phyloP scores from a whole-genome alignment of 1,140 invertebrate species.

The Campoletis sonorensis region DNA sequence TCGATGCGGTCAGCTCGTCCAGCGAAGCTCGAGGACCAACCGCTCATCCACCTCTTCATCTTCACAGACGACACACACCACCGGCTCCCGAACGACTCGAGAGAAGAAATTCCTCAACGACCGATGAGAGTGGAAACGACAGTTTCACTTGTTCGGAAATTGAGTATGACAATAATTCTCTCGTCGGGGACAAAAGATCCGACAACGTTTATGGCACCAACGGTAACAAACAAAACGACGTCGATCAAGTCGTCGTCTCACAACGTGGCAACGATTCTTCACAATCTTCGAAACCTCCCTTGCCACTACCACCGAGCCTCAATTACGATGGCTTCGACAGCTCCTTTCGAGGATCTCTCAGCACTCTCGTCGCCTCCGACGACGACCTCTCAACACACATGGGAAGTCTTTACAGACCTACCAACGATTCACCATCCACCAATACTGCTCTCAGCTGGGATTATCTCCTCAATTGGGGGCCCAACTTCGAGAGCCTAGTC shows the following conservation, averaged over 20 bases:
- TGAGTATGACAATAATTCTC: conserved; percentile 94
- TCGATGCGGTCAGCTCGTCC: conserved; percentile 95
- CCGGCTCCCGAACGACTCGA: conserved; percentile 82
- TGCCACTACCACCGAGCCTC: conserved; percentile 80
- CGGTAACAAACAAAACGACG: conserved; percentile 84
- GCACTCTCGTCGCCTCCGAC: conserved; percentile 94
- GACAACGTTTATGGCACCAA: conserved; percentile 80
- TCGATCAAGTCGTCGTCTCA: conserved; percentile 74
- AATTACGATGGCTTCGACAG: conserved; percentile 95
- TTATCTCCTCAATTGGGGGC: conserved; percentile 96
- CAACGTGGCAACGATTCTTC: conserved; percentile 68
- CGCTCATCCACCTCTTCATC: conserved; percentile 78
- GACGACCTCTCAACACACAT: conserved; percentile 89
- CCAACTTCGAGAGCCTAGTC: conserved; percentile 95
- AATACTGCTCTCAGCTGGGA: conserved; percentile 90
- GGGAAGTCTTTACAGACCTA: conserved; percentile 84
- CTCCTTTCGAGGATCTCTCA: conserved; percentile 94
- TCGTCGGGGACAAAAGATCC: conserved; percentile 85
- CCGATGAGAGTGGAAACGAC: conserved; percentile 96
- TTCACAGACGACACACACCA: conserved; percentile 80
- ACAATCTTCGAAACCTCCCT: conserved; percentile 77
- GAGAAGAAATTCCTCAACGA: conserved; percentile 86
- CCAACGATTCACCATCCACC: conserved; percentile 83
- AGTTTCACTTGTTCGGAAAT: conserved; percentile 99
- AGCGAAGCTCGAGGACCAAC: conserved; percentile 87